These are phyloP conservation scores for Silurus aristotelis DNA, from an alignment of 2,797 vertebrate species.

Conservation along the genomic window DNA sequence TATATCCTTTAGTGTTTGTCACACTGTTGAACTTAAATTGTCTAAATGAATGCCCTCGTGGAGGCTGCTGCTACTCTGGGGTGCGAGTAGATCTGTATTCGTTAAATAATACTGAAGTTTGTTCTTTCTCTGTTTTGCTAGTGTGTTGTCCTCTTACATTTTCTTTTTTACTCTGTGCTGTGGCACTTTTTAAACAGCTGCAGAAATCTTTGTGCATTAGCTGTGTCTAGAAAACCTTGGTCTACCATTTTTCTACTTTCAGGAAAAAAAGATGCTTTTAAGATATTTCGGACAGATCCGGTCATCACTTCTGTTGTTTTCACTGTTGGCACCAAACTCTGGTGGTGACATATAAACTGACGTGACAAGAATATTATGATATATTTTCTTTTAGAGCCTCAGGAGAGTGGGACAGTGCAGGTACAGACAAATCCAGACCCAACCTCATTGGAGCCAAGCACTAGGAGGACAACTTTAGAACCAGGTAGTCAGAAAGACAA, in stretches of 20 bases:
- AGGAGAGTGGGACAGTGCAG: background rate
- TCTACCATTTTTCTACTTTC: slow-evolving; percentile 35
- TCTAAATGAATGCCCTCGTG: slow-evolving; percentile 19
- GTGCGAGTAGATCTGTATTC: slow-evolving; percentile 28
- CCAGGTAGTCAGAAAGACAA: background rate
- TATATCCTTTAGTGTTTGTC: slow-evolving; percentile 47
- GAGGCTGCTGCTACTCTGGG: slow-evolving; percentile 40
- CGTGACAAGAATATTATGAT: background rate
- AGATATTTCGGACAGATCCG: slow-evolving; percentile 81
- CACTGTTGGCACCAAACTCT: slow-evolving; percentile 61
- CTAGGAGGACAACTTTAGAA: background rate
- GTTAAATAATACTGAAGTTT: slow-evolving; percentile 63
- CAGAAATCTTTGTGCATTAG: slow-evolving; percentile 80
- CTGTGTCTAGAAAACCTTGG: slow-evolving; percentile 61
- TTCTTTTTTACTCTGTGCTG: slow-evolving; percentile 64
- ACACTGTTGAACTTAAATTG: slow-evolving; percentile 34
- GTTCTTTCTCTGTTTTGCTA: slow-evolving; percentile 68
- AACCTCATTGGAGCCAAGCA: background rate
- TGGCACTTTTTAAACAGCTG: slow-evolving; percentile 71
- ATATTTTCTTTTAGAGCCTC: background rate
- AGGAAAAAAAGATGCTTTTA: slow-evolving; percentile 57
- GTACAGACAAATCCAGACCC: background rate
- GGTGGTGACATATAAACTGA: no score
- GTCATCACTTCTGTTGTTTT: slow-evolving; percentile 63
- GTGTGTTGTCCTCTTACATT: slow-evolving; percentile 68